Conservation (phyloP, 2,888 invertebrate species). For the Timandra comae region DNA sequence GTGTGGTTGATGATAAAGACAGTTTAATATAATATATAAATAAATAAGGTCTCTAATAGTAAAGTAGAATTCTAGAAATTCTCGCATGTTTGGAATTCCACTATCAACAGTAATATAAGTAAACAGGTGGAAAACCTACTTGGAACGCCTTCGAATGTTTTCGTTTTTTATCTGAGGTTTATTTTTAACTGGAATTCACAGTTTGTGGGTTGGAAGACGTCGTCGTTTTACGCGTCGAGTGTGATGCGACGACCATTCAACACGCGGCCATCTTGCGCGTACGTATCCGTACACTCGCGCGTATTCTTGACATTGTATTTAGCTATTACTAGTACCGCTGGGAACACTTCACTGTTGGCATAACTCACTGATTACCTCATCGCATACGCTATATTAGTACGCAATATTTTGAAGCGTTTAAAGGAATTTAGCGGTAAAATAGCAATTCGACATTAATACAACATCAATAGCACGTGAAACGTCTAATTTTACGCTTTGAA, state of each 20-base stretch:
- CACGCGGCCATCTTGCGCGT: slow-evolving; percentile 22
- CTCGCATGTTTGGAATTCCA: no score
- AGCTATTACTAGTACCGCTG: slow-evolving; percentile 30
- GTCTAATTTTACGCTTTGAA: slow-evolving; percentile 5
- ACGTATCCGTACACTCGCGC: slow-evolving; percentile 17
- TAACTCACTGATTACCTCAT: slow-evolving; percentile 46
- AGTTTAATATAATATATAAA: no score
- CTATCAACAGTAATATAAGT: slow-evolving; percentile 7
- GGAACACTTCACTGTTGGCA: slow-evolving; percentile 34
- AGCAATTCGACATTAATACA: slow-evolving; percentile 4
- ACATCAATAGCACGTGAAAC: slow-evolving; percentile 1
- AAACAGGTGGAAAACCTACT: slow-evolving; percentile 35
- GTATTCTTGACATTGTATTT: slow-evolving; percentile 67
- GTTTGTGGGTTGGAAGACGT: slow-evolving; percentile 18
- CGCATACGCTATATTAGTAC: slow-evolving; percentile 9
- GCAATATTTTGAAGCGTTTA: slow-evolving; percentile 6
- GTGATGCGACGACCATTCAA: slow-evolving; percentile 29
- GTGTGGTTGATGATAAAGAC: no score
- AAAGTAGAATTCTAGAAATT: no score
- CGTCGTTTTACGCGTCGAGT: slow-evolving; percentile 31
- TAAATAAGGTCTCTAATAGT: no score
- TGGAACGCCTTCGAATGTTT: slow-evolving; percentile 37
- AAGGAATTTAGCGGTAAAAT: slow-evolving; percentile 5
- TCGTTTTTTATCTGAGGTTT: slow-evolving; percentile 42
- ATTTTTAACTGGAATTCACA: slow-evolving; percentile 39